Evolutionary conservation across 2,797 vertebrate species (phyloP).

Genomic region (Nothura maculosa): DNA sequence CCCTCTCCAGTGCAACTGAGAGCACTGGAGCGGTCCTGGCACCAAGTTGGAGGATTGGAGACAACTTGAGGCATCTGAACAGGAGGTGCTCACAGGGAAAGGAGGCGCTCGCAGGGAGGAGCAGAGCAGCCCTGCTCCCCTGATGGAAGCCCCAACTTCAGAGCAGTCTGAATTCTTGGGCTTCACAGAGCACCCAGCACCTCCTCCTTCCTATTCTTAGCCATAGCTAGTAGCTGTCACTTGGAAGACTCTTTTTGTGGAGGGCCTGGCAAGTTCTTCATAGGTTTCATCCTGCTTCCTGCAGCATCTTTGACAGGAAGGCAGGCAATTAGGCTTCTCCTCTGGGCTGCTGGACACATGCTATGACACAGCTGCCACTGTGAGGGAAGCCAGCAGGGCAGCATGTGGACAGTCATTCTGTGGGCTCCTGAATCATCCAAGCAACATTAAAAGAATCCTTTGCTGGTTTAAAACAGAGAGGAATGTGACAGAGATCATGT

Average conservation of each 20-base stretch:
- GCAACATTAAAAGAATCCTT: too few relatives aligned
- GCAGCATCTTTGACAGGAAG: not conserved
- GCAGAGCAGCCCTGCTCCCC: not conserved
- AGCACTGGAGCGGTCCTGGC: not conserved
- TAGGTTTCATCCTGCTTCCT: not conserved
- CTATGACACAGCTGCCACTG: not conserved
- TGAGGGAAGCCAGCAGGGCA: too few relatives aligned
- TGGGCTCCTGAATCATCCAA: too few relatives aligned
- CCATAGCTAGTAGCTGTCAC: not conserved
- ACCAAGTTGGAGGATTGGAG: not conserved
- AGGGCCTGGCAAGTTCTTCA: not conserved
- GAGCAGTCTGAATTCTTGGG: not conserved
- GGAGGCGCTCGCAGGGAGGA: not conserved
- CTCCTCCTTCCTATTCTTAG: not conserved
- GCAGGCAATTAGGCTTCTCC: not conserved
- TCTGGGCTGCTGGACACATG: not conserved
- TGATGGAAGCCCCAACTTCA: too few relatives aligned
- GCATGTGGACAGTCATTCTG: too few relatives aligned
- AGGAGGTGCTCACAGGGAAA: not conserved
- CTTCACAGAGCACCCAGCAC: not conserved
- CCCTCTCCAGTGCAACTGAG: not conserved
- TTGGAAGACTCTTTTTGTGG: not conserved
- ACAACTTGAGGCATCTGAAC: not conserved
- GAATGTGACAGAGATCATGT: not conserved
- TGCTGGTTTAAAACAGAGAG: not conserved